Evolutionary conservation across 1,140 invertebrate species (phyloP).

Genomic region (Musca domestica): DNA sequence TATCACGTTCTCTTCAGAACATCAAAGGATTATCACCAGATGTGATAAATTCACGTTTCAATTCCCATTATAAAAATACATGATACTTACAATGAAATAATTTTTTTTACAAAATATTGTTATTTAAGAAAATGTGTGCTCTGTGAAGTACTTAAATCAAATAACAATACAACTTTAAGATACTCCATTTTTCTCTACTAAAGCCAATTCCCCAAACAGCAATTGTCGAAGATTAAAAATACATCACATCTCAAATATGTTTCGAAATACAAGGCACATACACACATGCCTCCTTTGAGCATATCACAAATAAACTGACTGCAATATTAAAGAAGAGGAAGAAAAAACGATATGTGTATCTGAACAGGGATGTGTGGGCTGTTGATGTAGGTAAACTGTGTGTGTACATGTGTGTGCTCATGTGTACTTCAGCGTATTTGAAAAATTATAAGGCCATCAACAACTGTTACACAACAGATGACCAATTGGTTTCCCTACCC

Average conservation of each 20-base stretch:
- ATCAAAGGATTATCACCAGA: neutral
- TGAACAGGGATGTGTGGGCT: too few relatives aligned
- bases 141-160: neutral
- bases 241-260: slow-evolving; percentile 19
- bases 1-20: neutral
- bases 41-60: neutral
- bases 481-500: neutral
- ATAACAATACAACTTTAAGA: neutral
- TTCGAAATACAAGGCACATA: neutral
- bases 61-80: neutral
- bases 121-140: neutral
- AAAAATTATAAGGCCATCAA: slow-evolving; percentile 50
- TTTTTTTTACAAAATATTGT: too few relatives aligned
- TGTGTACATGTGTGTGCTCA: neutral
- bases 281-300: neutral
- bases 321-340: too few relatives aligned
- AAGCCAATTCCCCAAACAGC: slow-evolving; percentile 24
- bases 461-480: slow-evolving; percentile 45
- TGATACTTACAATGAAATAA: neutral
- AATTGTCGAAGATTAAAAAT: slow-evolving; percentile 29
- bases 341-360: too few relatives aligned
- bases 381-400: neutral
- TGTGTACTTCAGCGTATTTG: slow-evolving; percentile 1
- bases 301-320: neutral
- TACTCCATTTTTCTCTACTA: neutral